A percentile compares a stretch with the other conserved stretches of the same genome.
Evolutionary conservation across 2,888 invertebrate species (phyloP).

Genomic region (Mimas tiliae): DNA sequence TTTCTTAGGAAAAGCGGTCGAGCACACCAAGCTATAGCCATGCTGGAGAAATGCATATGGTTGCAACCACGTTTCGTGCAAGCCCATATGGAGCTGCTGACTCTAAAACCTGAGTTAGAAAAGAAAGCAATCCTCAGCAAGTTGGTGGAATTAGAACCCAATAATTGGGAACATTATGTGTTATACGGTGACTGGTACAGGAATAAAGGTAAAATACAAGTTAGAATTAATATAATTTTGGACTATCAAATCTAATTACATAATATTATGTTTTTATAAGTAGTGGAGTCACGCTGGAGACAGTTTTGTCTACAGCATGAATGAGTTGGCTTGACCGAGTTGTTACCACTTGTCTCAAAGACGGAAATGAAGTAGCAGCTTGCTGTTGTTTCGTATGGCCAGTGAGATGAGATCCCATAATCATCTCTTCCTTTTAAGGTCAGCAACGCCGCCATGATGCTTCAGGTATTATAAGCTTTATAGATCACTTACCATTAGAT

Average conservation of each 20-base stretch:
- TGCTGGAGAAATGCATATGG: constrained; percentile 88
- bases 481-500: no score
- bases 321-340: no score
- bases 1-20: constrained; percentile 86
- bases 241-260: not conserved
- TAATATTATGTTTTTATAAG: no score
- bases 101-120: constrained; percentile 83
- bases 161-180: constrained; percentile 89
- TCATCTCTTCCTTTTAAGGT: no score
- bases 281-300: no score
- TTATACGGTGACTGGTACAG: constrained; percentile 90
- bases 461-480: no score
- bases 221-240: not conserved
- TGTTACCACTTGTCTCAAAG: no score
- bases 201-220: constrained; percentile 82
- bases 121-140: constrained; percentile 85
- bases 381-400: no score
- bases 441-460: no score
- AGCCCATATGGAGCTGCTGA: constrained; percentile 88
- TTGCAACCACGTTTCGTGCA: constrained; percentile 88
- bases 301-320: no score
- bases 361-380: no score
- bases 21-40: constrained; percentile 85
- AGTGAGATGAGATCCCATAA: no score
- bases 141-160: constrained; percentile 87